Conservation (phyloP, 2,113 vertebrate genomes). For the Chascanopsetta lugubris region DNA sequence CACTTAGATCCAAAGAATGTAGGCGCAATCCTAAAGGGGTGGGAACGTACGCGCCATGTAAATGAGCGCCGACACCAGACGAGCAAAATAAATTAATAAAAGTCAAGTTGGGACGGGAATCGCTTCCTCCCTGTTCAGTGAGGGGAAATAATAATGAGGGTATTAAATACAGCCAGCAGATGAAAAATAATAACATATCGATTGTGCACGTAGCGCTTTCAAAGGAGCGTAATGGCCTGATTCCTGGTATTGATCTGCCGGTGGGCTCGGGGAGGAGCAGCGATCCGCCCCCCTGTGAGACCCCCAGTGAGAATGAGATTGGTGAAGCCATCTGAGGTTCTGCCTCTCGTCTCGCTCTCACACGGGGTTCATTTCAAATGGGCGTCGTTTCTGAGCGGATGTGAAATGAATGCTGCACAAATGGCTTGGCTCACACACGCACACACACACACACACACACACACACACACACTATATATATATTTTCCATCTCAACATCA, state of each 20-base stretch:
- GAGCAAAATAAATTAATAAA: constrained; percentile 29
- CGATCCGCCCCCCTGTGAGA: constrained; percentile 65
- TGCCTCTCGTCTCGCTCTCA: constrained; percentile 63
- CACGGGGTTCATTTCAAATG: constrained; percentile 56
- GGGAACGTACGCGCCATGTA: constrained; percentile 33
- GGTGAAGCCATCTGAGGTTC: constrained; percentile 69
- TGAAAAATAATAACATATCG: constrained; percentile 87
- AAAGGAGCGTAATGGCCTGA: constrained; percentile 81
- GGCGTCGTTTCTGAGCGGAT: constrained; percentile 37
- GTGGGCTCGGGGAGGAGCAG: constrained; percentile 62
- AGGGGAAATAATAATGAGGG: constrained; percentile 82
- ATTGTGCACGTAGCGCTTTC: constrained; percentile 78
- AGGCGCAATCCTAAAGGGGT: constrained; percentile 44
- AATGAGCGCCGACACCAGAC: constrained; percentile 46
- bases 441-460: too few relatives aligned
- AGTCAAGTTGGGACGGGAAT: constrained; percentile 60
- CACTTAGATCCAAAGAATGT: constrained; percentile 21
- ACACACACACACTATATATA: too few relatives aligned
- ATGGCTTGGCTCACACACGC: constrained; percentile 36
- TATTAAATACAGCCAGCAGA: constrained; percentile 85
- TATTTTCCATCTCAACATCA: constrained; percentile 48
- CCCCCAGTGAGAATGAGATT: constrained; percentile 77
- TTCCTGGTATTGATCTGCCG: constrained; percentile 80
- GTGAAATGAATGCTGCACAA: constrained; percentile 63
- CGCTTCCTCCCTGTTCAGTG: constrained; percentile 71